Percentiles rank a stretch among this genome's conserved stretches.
Conservation (phyloP, 2,113 vertebrate genomes). For the mouse (Mus musculus) region DNA sequence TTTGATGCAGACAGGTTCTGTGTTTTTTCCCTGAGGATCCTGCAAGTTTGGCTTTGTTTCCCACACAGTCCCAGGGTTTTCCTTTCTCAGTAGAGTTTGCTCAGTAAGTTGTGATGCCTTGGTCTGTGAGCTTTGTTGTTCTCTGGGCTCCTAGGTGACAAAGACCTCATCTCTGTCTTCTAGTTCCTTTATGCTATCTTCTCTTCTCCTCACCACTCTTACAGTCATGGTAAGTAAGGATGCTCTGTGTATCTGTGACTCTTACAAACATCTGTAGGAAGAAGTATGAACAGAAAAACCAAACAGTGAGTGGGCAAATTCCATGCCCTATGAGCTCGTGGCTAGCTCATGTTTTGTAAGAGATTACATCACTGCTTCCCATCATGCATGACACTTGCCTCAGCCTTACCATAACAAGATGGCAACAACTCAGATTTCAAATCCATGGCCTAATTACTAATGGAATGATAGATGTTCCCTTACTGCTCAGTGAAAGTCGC, state of each 20-base stretch:
- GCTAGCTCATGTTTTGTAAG: neutral
- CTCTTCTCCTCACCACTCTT: neutral
- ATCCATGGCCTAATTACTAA: neutral
- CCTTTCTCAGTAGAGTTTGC: neutral
- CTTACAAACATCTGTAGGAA: neutral
- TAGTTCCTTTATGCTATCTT: too few species aligned
- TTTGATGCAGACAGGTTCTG: neutral
- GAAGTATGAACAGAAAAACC: neutral
- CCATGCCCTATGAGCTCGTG: neutral
- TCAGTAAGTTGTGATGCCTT: neutral
- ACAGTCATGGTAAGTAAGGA: neutral
- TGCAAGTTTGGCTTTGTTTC: neutral
- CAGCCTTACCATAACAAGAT: neutral
- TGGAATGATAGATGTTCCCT: neutral
- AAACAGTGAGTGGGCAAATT: neutral
- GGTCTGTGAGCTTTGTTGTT: neutral
- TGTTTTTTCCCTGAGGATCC: slow-evolving; percentile 20
- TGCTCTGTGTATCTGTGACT: neutral
- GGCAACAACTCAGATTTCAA: neutral
- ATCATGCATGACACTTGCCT: neutral
- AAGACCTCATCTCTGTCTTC: neutral
- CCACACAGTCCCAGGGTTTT: neutral
- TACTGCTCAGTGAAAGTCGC: neutral
- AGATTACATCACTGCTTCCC: neutral
- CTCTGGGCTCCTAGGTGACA: neutral